phyloP scores from a whole-genome alignment of 2,113 vertebrate genomes.

The Bagarius yarrelli region DNA sequence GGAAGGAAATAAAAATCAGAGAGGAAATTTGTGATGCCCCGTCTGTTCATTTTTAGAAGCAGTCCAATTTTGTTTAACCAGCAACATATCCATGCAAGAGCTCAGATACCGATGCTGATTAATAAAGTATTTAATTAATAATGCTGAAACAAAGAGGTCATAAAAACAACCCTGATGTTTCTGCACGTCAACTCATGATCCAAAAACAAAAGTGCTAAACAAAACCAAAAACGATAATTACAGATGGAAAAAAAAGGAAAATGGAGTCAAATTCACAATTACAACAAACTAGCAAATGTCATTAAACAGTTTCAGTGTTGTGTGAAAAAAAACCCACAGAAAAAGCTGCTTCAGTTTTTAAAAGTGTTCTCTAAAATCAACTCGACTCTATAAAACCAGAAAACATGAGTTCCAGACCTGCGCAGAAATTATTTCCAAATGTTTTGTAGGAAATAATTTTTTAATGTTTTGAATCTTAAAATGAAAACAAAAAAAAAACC shows the following conservation, averaged over 20 bases:
- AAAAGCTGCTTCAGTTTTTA: conserved; percentile 8
- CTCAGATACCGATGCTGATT: conserved; percentile 32
- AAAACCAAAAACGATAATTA: neutral
- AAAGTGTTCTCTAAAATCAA: conserved; percentile 18
- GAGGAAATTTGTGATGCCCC: neutral
- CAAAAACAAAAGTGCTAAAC: neutral
- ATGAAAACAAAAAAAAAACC: no score
- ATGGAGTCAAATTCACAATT: neutral
- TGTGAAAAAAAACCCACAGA: neutral
- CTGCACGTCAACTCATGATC: neutral
- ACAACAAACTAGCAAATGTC: neutral
- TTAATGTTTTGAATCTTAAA: neutral
- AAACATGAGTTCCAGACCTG: neutral
- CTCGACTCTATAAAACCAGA: neutral
- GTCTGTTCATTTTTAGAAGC: conserved; percentile 7
- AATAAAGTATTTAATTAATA: conserved; percentile 20
- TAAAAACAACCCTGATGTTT: no score
- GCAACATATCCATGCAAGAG: conserved; percentile 5
- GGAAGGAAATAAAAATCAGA: neutral
- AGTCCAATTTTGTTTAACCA: neutral
- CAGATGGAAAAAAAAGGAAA: neutral
- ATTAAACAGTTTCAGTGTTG: neutral
- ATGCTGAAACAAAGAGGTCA: conserved; percentile 2
- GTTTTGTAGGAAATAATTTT: neutral
- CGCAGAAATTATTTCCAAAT: neutral